A percentile compares a stretch with the other conserved stretches of the same genome.
These are phyloP conservation scores for Tetranychus cinnabarinus DNA, from an alignment of 1,140 invertebrate species.

Conservation along the genomic window DNA sequence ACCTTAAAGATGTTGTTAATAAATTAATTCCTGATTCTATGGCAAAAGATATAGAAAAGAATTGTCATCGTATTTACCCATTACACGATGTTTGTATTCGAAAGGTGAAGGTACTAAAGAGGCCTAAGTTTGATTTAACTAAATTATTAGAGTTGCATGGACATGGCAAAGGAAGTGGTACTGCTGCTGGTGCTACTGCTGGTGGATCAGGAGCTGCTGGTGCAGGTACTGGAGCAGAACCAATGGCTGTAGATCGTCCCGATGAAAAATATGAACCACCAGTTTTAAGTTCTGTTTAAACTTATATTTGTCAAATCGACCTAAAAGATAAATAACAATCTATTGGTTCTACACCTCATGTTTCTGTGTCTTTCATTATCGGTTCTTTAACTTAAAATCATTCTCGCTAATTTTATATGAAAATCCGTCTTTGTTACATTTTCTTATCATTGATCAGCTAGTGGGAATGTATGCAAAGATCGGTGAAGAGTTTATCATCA, in stretches of 20 bases:
- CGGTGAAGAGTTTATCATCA: too few species aligned
- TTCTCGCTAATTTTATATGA: too few species aligned
- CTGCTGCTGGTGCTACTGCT: conserved; percentile 29
- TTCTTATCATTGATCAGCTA: too few species aligned
- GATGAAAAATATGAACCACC: conserved; percentile 86
- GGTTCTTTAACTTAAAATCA: too few species aligned
- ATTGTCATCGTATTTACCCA: conserved; percentile 84
- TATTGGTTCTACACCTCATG: too few species aligned
- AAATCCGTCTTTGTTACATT: too few species aligned
- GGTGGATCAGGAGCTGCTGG: conserved; percentile 17
- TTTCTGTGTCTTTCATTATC: too few species aligned
- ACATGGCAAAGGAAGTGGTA: conserved; percentile 26
- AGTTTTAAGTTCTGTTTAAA: conserved; percentile 77
- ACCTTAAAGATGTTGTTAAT: conserved; percentile 81
- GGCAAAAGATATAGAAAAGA: conserved; percentile 95
- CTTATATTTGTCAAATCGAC: too few species aligned
- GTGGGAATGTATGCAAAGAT: too few species aligned
- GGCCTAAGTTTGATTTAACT: conserved; percentile 87
- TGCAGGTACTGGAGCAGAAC: conserved; percentile 24
- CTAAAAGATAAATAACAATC: too few species aligned
- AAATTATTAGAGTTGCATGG: conserved; percentile 90
- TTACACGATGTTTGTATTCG: conserved; percentile 94
- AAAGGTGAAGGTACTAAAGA: conserved; percentile 97
- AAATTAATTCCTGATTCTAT: conserved; percentile 92
- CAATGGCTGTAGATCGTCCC: conserved; percentile 63